Evolutionary conservation across 2,113 vertebrate species (phyloP), one percentile per base, ranked within the genome.

Genomic region (Catharus bicknelli): DNA sequence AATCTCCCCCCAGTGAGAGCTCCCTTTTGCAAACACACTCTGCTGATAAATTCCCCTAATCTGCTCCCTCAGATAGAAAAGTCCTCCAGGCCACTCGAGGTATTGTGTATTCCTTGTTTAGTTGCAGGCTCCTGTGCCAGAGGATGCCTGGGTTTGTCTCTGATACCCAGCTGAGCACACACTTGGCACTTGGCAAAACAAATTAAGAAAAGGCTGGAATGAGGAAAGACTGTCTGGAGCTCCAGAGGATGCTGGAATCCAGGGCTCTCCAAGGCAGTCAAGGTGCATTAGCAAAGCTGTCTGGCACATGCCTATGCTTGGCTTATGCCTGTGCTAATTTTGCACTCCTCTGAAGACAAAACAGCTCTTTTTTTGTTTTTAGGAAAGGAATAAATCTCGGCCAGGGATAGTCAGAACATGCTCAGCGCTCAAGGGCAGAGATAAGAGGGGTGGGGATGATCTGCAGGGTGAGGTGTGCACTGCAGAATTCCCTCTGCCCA

Each of bases 221-320:
- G 61, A 57, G 53, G 23, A 81, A 84, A 84, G 92, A 0, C 77
- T 90, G 64, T 84, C 61, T 86, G 89, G 61, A 43, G 62, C 95
- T 94, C 88, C 34, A 47, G 92, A 89, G 95, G 66, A 68, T 61
- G 34, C 66, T 75, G 90, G 7, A 72, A 88, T 38, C 4, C 83
- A 42, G 77, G 66, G 79, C 76, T 59, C 25, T 51, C 40, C 1
- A 1, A 83, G 88, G 32, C 95, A 82, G 86, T 92, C 89, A 67
- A 30, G 86, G 92, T 84, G 94, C 92, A 93, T 95, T 95, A 94
- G 86, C 86, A 75, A n/a, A 92, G 77, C 94, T 90, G 89, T 85
- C 90, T 96, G 95, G 90, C 92, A 69, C 67, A 9, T 3, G 4
- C 78, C 53, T 18, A 4, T 47, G 38, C 74, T 75, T 81, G 80